phyloP scores from a whole-genome alignment of 2,888 invertebrate species.

The Drosophila antonietae region DNA sequence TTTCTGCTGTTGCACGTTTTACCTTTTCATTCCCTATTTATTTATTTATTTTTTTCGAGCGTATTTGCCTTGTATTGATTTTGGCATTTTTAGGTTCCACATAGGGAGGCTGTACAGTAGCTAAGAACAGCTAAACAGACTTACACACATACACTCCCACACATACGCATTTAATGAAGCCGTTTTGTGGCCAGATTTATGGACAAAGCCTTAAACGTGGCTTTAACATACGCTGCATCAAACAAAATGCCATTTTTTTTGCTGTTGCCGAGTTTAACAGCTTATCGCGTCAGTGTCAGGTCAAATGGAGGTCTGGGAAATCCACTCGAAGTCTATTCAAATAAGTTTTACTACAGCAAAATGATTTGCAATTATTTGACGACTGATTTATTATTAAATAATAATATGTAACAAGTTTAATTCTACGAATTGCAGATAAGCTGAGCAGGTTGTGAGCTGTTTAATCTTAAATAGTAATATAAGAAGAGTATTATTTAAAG shows the following conservation, averaged over 20 bases:
- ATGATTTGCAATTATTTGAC: not conserved
- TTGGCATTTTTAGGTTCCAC: constrained; percentile 68
- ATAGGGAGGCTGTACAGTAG: constrained; percentile 26
- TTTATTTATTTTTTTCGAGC: constrained; percentile 11
- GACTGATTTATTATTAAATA: not conserved
- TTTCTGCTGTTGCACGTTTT: constrained; percentile 56
- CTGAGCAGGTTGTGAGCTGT: too few species aligned
- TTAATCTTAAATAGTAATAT: too few species aligned
- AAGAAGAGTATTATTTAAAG: too few species aligned
- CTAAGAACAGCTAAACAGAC: constrained; percentile 32
- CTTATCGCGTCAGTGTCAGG: constrained; percentile 2
- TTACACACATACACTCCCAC: constrained; percentile 10
- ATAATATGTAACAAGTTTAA: not conserved
- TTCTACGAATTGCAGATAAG: not conserved
- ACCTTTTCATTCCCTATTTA: constrained; percentile 15
- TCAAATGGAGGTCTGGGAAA: not conserved
- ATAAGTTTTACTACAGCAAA: not conserved
- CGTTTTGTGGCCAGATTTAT: constrained; percentile 57
- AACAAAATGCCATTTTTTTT: constrained; percentile 1
- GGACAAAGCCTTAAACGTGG: constrained; percentile 36
- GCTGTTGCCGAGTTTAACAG: not conserved
- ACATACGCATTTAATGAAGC: constrained; percentile 54
- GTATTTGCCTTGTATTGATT: constrained; percentile 62
- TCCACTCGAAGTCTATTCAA: not conserved
- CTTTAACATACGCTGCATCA: constrained; percentile 24